phyloP scores from a whole-genome alignment of 2,888 invertebrate genomes.

The Pristionchus arcanus region DNA sequence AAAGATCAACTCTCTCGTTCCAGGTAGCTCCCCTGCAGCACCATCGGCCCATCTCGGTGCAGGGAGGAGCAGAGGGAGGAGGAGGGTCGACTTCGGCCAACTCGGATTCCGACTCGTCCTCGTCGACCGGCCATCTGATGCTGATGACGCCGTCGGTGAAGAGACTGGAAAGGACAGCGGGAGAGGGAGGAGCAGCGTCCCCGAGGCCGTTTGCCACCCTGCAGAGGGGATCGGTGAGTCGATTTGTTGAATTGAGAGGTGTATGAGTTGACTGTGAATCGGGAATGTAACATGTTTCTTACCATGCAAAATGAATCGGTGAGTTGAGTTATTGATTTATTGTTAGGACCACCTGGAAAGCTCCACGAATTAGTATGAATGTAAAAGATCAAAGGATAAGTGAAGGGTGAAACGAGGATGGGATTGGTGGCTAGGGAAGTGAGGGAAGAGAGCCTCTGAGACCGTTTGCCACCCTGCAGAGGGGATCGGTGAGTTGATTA shows the following conservation, averaged over 20 bases:
- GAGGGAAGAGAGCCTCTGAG: too few species aligned
- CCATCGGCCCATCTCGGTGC: slow-evolving; percentile 74
- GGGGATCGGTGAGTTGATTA: not conserved
- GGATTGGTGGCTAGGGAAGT: not conserved
- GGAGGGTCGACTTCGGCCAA: not conserved
- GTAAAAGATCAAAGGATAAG: too few species aligned
- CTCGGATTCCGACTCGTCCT: slow-evolving; percentile 52
- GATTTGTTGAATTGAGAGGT: not conserved
- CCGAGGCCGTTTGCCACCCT: slow-evolving; percentile 54
- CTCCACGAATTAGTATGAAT: too few species aligned
- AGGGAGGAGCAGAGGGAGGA: not conserved
- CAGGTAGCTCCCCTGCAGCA: slow-evolving; percentile 78
- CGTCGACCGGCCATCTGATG: not conserved
- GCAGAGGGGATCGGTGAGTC: slow-evolving; percentile 51
- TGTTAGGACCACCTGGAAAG: not conserved
- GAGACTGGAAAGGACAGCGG: slow-evolving; percentile 28
- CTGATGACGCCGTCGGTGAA: slow-evolving; percentile 5
- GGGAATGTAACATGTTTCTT: too few species aligned
- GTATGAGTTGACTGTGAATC: not conserved
- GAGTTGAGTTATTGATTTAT: not conserved
- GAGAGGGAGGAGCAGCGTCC: not conserved
- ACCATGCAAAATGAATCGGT: too few species aligned
- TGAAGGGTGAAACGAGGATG: not conserved
- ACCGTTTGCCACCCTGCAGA: too few species aligned
- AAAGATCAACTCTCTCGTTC: slow-evolving; percentile 36